Evolutionary conservation across 2,888 invertebrate genomes (phyloP).

Genomic region (Morinoia aosen): DNA sequence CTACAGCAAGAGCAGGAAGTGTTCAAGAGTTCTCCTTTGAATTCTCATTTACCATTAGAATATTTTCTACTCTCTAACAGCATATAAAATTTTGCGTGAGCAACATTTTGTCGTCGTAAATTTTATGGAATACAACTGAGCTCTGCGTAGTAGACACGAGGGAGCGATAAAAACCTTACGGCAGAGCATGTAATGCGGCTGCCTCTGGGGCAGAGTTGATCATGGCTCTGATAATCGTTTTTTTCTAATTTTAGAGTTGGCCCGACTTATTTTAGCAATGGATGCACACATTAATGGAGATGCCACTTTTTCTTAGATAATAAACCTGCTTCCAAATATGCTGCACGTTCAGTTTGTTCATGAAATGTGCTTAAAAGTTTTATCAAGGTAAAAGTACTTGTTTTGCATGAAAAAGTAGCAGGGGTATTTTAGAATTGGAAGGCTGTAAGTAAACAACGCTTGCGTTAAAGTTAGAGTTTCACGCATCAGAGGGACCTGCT

Average conservation of each 20-base stretch:
- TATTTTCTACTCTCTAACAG: not conserved
- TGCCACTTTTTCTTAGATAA: not conserved
- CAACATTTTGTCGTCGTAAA: slow-evolving; percentile 1
- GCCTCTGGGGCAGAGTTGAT: not conserved
- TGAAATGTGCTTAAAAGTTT: not conserved
- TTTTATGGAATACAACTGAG: slow-evolving; percentile 15
- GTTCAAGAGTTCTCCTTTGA: no score
- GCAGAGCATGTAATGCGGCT: not conserved
- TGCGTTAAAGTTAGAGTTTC: not conserved
- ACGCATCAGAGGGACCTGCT: not conserved
- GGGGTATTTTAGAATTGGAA: not conserved
- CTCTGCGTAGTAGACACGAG: not conserved
- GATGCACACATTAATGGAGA: not conserved
- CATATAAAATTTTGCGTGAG: not conserved
- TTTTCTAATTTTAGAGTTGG: not conserved
- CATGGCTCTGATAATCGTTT: not conserved
- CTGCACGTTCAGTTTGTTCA: not conserved
- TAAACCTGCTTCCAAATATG: not conserved
- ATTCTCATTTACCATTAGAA: no score
- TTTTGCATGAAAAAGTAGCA: not conserved
- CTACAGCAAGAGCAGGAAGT: no score
- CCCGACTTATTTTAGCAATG: not conserved
- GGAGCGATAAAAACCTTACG: not conserved
- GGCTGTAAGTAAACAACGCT: not conserved
- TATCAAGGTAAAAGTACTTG: not conserved